A percentile compares a stretch with the other conserved stretches of the same genome.
Conservation (phyloP, 1,140 invertebrate species). For the Harpegnathos saltator region DNA sequence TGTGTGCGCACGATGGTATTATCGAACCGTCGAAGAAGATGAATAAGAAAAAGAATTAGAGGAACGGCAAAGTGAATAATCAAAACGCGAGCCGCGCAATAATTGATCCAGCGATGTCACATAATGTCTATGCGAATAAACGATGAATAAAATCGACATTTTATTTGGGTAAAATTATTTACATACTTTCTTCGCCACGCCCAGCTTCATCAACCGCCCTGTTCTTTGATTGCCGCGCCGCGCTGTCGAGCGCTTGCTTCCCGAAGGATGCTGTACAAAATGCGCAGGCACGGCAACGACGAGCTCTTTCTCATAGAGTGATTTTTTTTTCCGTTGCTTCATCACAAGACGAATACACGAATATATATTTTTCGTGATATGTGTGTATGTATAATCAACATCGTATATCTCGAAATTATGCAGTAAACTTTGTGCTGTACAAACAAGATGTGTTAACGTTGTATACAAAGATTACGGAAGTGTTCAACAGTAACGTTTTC, state of each 20-base stretch:
- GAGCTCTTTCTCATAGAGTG: neutral
- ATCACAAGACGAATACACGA: constrained; percentile 55
- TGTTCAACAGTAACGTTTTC: constrained; percentile 12
- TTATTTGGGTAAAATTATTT: constrained; percentile 8
- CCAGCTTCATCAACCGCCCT: neutral
- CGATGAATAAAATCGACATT: constrained; percentile 3
- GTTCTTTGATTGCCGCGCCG: neutral
- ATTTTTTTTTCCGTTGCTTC: constrained; percentile 42
- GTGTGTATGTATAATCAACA: constrained; percentile 23
- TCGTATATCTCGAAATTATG: neutral
- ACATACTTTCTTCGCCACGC: neutral
- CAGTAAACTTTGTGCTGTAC: constrained; percentile 56
- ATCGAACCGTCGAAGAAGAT: too few species aligned
- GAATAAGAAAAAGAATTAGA: too few species aligned
- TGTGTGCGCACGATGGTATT: neutral
- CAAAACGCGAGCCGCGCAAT: neutral
- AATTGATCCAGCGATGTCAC: neutral
- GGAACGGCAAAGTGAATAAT: neutral
- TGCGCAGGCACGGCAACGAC: neutral
- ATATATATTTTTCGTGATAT: constrained; percentile 33
- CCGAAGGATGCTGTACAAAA: too few species aligned
- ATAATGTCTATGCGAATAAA: constrained; percentile 11
- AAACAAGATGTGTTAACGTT: constrained; percentile 57
- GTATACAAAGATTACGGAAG: constrained; percentile 55
- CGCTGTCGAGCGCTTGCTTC: too few species aligned